Evolutionary conservation across 2,888 invertebrate species (phyloP), one percentile per base, ranked within the genome.

Genomic region (Myathropa florea): DNA sequence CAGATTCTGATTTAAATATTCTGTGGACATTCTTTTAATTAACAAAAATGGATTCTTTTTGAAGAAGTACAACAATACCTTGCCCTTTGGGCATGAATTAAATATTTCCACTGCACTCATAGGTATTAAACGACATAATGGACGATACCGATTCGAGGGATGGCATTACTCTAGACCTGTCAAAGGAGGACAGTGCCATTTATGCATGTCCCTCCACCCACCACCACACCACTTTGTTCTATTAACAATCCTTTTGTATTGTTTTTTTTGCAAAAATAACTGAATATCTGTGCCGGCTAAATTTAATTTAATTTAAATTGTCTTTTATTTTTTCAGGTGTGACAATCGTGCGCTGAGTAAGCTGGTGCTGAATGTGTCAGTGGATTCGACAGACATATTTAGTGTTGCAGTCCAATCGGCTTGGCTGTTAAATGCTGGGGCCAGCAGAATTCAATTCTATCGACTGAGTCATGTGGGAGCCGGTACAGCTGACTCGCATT

Each of bases 21-120:
- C 73, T 75, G 57, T 70, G 75, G 73, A 79, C 79, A 79, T 53
- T 75, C 64, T 39, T 78, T 79, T 79, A 83, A 83, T 79, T 79
- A 78, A 78, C 39, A 39, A 59, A 79, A 79, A 57, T 80, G 70
- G 53, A 70, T 68, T 28, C 57, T 36, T 59, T 63, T 75, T 70
- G 10, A 63, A 36, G 18, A 59, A 68, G 55, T 73, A 59, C 59
- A 64, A 78, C 53, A 73, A 28, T 63, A 26, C 24, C 12, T 61
- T 60, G 57, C 46, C 57, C 39, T 26, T 21, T 24, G 78, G 60
- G 24, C 68, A 53, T 75, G 68, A 70, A 75, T 64, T 68, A 81
- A 75, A 75, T 46, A 60, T 75, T 75, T 68, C 55, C 30, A 18
- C 18, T 63, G 28, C 10, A 46, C 46, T 46, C 18, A 21, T 63